phyloP scores from a whole-genome alignment of 1,140 invertebrate genomes.

The Papilio helenus region DNA sequence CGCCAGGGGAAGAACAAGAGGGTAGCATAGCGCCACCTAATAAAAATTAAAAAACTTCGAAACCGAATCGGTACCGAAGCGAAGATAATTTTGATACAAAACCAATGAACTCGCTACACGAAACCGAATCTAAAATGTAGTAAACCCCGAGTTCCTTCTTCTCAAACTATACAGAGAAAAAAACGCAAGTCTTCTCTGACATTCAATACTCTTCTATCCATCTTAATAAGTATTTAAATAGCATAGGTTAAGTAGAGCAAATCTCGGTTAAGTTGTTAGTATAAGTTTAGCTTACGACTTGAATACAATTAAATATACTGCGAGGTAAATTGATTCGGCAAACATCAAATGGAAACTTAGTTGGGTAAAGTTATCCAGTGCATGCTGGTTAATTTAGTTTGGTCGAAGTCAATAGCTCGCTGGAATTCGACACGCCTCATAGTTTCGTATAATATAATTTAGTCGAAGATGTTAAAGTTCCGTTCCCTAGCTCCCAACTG shows the following conservation, averaged over 20 bases:
- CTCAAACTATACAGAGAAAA: too few species aligned
- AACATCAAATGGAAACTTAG: conserved; percentile 11
- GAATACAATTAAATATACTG: conserved; percentile 7
- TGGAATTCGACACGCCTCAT: neutral
- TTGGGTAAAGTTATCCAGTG: conserved; percentile 2
- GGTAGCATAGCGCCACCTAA: too few species aligned
- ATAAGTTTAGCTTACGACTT: neutral
- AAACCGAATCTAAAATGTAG: too few species aligned
- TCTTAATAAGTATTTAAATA: too few species aligned
- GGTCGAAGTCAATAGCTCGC: conserved; percentile 19
- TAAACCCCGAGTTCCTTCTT: too few species aligned
- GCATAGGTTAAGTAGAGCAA: neutral
- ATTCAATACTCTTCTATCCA: too few species aligned
- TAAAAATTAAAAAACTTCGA: too few species aligned
- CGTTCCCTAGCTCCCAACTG: neutral
- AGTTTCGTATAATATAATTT: neutral
- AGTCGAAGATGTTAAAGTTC: neutral
- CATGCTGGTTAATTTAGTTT: conserved; percentile 15
- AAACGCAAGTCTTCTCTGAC: too few species aligned
- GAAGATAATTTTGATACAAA: too few species aligned
- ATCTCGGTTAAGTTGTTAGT: neutral
- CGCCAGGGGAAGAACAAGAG: too few species aligned
- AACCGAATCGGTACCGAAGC: too few species aligned
- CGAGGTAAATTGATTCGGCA: conserved; percentile 1
- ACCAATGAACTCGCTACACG: too few species aligned